A percentile compares a stretch with the other conserved stretches of the same genome.
Evolutionary conservation across 2,113 vertebrate species (phyloP).

Genomic region (Triplophysa rosa): DNA sequence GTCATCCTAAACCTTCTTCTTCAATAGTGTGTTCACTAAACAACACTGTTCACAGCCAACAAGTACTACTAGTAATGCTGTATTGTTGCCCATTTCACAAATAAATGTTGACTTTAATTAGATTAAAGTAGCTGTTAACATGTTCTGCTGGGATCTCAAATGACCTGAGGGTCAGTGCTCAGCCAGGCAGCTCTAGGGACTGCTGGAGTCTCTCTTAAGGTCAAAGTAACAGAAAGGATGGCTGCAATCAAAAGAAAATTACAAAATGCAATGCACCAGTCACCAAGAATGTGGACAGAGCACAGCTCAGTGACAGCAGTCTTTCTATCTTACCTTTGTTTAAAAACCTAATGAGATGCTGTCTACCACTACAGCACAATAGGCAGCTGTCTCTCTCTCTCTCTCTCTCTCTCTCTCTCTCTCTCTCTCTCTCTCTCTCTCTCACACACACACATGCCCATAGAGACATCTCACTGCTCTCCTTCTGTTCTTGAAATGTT

Average conservation of each 20-base stretch:
- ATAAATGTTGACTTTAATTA: neutral
- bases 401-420: no score
- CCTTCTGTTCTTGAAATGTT: slow-evolving; percentile 4
- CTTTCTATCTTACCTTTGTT: neutral
- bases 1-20: no score
- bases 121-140: slow-evolving; percentile 17
- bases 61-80: no score
- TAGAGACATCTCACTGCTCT: neutral
- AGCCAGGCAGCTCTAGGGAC: neutral
- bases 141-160: slow-evolving; percentile 21
- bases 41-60: no score
- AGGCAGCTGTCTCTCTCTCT: no score
- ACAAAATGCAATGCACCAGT: neutral
- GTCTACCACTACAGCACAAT: no score
- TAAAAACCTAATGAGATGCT: slow-evolving; percentile 5
- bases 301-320: neutral
- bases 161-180: slow-evolving; percentile 23
- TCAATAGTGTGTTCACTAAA: no score
- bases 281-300: neutral
- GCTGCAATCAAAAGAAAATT: slow-evolving; percentile 9
- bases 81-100: no score
- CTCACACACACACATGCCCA: neutral
- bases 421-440: no score
- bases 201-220: neutral
- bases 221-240: slow-evolving; percentile 1